Conservation (phyloP, 2,888 invertebrate species). For the Pinctada fucata region DNA sequence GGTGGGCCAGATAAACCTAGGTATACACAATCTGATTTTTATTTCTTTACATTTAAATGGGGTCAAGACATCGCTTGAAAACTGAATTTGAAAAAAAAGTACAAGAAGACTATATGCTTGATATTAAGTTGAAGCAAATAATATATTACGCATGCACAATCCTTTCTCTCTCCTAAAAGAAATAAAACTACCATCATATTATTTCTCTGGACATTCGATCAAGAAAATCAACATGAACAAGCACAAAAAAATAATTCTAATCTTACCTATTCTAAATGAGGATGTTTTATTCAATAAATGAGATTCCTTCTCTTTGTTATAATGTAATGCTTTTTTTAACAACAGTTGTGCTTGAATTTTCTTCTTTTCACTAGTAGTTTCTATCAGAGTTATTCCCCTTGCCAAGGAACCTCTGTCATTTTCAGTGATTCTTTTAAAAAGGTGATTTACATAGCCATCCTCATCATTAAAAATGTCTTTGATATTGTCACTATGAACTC, state of each 20-base stretch:
- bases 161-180: background rate
- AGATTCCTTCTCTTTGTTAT: constrained; percentile 54
- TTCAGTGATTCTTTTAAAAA: constrained; percentile 62
- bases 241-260: background rate
- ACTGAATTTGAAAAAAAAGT: too few relatives aligned
- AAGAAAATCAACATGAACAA: too few relatives aligned
- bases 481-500: background rate
- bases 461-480: constrained; percentile 5
- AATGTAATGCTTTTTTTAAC: constrained; percentile 70
- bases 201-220: too few relatives aligned
- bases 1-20: constrained; percentile 80
- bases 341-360: constrained; percentile 76
- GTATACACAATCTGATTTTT: background rate
- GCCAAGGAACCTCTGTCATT: constrained; percentile 77
- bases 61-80: too few relatives aligned
- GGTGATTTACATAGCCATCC: constrained; percentile 46
- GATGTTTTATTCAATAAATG: constrained; percentile 48
- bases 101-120: too few relatives aligned
- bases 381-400: constrained; percentile 78
- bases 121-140: background rate
- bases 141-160: background rate
- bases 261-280: constrained; percentile 77
- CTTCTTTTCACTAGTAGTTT: constrained; percentile 77
- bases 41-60: too few relatives aligned
- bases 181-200: background rate